Percentiles rank a stretch among this genome's conserved stretches.
Evolutionary conservation across 2,113 vertebrate genomes (phyloP).

Genomic region (human): DNA sequence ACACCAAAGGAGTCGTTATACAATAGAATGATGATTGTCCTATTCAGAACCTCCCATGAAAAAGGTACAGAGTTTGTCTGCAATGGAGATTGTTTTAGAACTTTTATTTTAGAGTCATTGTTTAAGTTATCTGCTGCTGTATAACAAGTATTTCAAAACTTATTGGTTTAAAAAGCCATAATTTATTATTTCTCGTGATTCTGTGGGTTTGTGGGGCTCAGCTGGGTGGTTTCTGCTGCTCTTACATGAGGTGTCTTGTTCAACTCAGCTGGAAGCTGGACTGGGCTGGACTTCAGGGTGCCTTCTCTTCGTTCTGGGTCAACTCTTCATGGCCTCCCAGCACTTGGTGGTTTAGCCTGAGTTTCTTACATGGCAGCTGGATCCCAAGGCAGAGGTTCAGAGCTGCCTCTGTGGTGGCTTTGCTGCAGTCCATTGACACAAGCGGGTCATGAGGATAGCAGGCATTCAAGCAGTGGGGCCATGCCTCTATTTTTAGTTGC

Average conservation of each 20-base stretch:
- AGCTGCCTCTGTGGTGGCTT: accelerated
- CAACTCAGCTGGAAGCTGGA: background rate
- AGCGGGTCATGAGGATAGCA: background rate
- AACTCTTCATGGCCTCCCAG: background rate
- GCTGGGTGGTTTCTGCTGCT: background rate
- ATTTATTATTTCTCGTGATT: background rate
- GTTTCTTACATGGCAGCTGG: background rate
- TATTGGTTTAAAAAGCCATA: background rate
- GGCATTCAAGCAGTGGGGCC: background rate
- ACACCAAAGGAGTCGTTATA: background rate
- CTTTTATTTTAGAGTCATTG: background rate
- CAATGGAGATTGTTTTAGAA: background rate
- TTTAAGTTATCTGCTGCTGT: background rate
- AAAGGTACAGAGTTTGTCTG: background rate
- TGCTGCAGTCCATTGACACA: background rate
- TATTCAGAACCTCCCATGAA: background rate
- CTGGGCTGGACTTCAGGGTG: too few species aligned
- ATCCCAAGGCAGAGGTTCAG: accelerated
- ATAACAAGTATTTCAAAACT: background rate
- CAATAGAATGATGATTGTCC: too few species aligned
- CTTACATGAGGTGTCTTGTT: accelerated
- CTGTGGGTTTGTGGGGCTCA: background rate
- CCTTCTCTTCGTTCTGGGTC: background rate
- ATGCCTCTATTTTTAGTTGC: background rate
- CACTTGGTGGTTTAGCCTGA: background rate